These are phyloP conservation scores for Polypterus bichir DNA, from an alignment of 2,113 vertebrate species.

Conservation along the genomic window DNA sequence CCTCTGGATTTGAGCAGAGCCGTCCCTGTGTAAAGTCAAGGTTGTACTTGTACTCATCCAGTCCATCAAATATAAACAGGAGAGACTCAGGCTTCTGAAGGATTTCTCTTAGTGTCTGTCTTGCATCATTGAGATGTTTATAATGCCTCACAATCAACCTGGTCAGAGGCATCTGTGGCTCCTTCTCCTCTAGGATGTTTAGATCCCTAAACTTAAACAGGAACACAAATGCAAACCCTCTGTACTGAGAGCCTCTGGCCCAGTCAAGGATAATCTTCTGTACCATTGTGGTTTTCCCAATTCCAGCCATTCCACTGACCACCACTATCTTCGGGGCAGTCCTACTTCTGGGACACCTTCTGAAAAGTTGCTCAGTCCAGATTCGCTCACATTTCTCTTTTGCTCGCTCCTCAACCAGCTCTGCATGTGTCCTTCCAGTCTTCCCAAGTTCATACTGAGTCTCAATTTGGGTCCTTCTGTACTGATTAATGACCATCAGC, in stretches of 20 bases:
- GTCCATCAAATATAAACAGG: slow-evolving; percentile 26
- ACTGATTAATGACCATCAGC: too few relatives aligned
- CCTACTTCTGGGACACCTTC: too few relatives aligned
- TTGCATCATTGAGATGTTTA: not conserved
- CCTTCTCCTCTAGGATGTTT: not conserved
- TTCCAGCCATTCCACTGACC: not conserved
- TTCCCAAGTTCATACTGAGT: too few relatives aligned
- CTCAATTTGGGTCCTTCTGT: too few relatives aligned
- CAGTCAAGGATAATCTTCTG: slow-evolving; percentile 22
- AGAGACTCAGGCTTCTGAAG: slow-evolving; percentile 11
- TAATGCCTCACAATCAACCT: slow-evolving; percentile 9
- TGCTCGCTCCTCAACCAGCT: too few relatives aligned
- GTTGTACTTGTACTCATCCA: slow-evolving; percentile 15
- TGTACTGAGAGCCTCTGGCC: slow-evolving; percentile 3
- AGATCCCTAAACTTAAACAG: slow-evolving; percentile 20
- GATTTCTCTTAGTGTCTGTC: not conserved
- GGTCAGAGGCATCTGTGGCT: slow-evolving; percentile 8
- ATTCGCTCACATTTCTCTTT: too few relatives aligned
- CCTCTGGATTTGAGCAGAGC: not conserved
- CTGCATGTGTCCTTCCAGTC: too few relatives aligned
- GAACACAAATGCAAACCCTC: slow-evolving; percentile 13
- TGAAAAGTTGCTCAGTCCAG: too few relatives aligned
- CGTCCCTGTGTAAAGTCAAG: slow-evolving; percentile 2
- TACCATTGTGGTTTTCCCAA: not conserved
- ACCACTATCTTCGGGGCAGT: slow-evolving; percentile 9